These are phyloP conservation scores for Ispidina lecontei DNA, from an alignment of 2,797 vertebrate species.

Conservation along the genomic window DNA sequence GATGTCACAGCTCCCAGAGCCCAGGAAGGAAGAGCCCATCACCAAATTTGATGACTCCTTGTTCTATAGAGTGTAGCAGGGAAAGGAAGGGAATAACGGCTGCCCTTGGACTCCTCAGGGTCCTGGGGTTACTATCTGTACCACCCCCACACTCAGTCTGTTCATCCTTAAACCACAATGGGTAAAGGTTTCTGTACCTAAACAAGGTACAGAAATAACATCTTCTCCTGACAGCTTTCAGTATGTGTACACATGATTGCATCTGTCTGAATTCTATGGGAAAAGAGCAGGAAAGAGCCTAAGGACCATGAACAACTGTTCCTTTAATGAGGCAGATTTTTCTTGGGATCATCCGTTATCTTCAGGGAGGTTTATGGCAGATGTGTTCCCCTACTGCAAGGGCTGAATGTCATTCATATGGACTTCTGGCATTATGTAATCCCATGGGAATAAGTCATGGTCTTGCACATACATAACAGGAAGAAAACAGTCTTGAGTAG, in stretches of 20 bases:
- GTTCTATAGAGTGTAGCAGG: no score
- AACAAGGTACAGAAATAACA: background rate
- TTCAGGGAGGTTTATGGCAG: background rate
- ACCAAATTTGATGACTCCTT: no score
- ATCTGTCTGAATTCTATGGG: background rate
- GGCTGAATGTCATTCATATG: background rate
- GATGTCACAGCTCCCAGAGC: no score
- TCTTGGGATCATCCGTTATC: background rate
- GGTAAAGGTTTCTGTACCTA: no score
- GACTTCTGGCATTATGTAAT: background rate
- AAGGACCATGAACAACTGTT: rapidly evolving
- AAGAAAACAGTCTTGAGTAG: background rate
- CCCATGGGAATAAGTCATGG: background rate
- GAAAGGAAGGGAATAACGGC: no score
- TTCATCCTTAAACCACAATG: no score
- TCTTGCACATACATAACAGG: background rate
- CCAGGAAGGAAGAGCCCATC: no score
- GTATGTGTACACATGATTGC: background rate
- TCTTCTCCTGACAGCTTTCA: background rate
- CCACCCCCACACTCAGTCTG: no score
- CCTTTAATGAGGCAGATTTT: background rate
- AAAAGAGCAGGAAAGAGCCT: background rate
- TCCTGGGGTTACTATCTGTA: no score
- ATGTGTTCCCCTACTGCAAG: background rate
- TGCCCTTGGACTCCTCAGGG: no score